Conservation (phyloP, 2,113 vertebrate species). For the Pluvianellus socialis region DNA sequence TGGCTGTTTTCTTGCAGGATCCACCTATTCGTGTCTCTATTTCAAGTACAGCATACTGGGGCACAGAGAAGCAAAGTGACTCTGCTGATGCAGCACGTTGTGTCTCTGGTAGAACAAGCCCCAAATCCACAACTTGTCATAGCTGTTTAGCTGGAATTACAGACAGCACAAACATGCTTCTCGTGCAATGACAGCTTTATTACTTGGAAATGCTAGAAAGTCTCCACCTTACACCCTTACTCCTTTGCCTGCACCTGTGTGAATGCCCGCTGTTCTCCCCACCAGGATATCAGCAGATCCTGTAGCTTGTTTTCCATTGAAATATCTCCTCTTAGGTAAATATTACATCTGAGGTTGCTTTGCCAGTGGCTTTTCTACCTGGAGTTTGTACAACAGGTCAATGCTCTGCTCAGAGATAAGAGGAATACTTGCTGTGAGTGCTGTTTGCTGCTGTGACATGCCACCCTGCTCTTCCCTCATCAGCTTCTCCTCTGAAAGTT, state of each 20-base stretch:
- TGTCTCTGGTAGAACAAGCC: neutral
- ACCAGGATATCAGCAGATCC: constrained; percentile 51
- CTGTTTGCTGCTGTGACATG: constrained; percentile 13
- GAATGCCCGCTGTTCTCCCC: constrained; percentile 31
- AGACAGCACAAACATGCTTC: neutral
- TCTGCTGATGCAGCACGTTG: neutral
- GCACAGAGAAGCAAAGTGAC: neutral
- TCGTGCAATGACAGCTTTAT: neutral
- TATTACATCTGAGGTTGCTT: constrained; percentile 59
- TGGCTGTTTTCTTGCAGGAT: neutral
- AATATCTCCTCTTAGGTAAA: constrained; percentile 66
- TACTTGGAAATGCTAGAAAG: constrained; percentile 12
- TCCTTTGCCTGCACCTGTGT: constrained; percentile 13
- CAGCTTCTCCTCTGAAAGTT: neutral
- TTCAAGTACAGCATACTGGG: neutral
- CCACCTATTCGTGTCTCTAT: neutral
- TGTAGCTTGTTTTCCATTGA: constrained; percentile 63
- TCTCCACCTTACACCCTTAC: neutral
- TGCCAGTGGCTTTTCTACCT: constrained; percentile 52
- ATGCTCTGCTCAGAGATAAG: constrained; percentile 43
- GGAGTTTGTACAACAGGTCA: constrained; percentile 54
- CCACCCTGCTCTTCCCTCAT: neutral
- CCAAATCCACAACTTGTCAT: neutral
- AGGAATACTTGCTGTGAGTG: constrained; percentile 12
- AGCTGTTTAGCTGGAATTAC: neutral